phyloP scores from a whole-genome alignment of 2,797 vertebrate species.

The Periophthalmus magnuspinnatus region DNA sequence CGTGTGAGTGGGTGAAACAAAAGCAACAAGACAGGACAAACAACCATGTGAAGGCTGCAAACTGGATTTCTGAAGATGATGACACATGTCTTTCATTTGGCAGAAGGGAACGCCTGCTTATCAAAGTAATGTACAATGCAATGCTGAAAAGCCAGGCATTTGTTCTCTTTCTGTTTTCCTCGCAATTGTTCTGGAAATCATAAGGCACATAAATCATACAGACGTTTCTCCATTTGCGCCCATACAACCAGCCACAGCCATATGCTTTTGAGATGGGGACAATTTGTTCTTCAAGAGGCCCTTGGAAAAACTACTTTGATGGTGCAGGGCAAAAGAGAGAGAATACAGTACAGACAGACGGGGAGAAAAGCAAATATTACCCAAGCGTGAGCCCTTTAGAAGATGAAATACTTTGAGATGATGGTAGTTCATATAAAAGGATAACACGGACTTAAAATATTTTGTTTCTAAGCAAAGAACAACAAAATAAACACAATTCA shows the following conservation, averaged over 20 bases:
- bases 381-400: slow-evolving; percentile 36
- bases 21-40: slow-evolving; percentile 56
- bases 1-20: slow-evolving; percentile 59
- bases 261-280: slow-evolving; percentile 45
- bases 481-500: not conserved
- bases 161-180: slow-evolving; percentile 49
- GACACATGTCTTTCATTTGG: slow-evolving; percentile 64
- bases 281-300: slow-evolving; percentile 50
- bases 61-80: slow-evolving; percentile 46
- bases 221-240: slow-evolving; percentile 54
- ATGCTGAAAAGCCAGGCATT: slow-evolving; percentile 30
- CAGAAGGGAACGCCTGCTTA: slow-evolving; percentile 47
- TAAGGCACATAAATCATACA: slow-evolving; percentile 64
- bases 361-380: slow-evolving; percentile 36
- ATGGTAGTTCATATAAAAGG: slow-evolving; percentile 26
- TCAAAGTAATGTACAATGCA: slow-evolving; percentile 50
- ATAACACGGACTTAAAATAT: not conserved
- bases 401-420: slow-evolving; percentile 39
- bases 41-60: slow-evolving; percentile 51
- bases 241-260: slow-evolving; percentile 25
- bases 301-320: slow-evolving; percentile 46
- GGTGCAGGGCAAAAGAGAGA: slow-evolving; percentile 22
- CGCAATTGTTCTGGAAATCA: slow-evolving; percentile 50
- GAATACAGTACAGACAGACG: not conserved
- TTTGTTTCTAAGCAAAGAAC: not conserved